Evolutionary conservation across 2,888 invertebrate genomes (phyloP).

Genomic region (Chaetoderma sp.): DNA sequence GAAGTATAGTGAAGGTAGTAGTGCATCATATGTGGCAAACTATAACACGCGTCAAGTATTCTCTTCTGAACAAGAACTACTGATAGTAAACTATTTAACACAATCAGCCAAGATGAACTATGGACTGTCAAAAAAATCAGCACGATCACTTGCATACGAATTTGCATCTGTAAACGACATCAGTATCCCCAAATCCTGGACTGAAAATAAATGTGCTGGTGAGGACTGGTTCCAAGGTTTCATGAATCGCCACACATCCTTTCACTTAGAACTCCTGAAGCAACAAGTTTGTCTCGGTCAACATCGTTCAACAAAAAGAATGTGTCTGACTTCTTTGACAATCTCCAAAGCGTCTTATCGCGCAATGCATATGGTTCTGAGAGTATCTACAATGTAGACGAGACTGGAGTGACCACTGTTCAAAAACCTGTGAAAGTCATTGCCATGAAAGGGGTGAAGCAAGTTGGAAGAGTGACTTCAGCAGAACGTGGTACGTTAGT

Average conservation of each 20-base stretch:
- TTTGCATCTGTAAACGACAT: too few relatives aligned
- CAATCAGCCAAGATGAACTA: too few relatives aligned
- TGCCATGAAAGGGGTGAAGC: constrained; percentile 4
- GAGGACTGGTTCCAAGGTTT: constrained; percentile 35
- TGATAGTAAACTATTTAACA: too few relatives aligned
- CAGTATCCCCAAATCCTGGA: too few relatives aligned
- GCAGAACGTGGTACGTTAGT: constrained; percentile 16
- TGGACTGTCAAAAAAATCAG: too few relatives aligned
- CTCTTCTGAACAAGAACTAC: too few relatives aligned
- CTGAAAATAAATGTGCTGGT: too few relatives aligned
- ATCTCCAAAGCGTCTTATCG: constrained; percentile 17
- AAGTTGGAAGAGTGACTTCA: constrained; percentile 14
- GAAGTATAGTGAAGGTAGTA: too few relatives aligned
- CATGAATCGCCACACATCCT: constrained; percentile 24
- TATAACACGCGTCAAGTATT: too few relatives aligned
- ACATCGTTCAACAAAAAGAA: constrained; percentile 34
- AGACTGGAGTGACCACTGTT: constrained; percentile 17
- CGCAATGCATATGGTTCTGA: not conserved
- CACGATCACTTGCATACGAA: too few relatives aligned
- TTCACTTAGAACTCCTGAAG: constrained; percentile 33
- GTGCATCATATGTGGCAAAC: too few relatives aligned
- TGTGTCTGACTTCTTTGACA: constrained; percentile 24
- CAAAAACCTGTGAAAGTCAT: constrained; percentile 21
- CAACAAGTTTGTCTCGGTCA: constrained; percentile 30
- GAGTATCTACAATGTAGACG: constrained; percentile 11